Percentiles rank a stretch among this genome's conserved stretches.
These are phyloP conservation scores for Ophiothrix spiculata DNA, from an alignment of 35 echinoderm and acorn worm genomes.

Conservation along the genomic window DNA sequence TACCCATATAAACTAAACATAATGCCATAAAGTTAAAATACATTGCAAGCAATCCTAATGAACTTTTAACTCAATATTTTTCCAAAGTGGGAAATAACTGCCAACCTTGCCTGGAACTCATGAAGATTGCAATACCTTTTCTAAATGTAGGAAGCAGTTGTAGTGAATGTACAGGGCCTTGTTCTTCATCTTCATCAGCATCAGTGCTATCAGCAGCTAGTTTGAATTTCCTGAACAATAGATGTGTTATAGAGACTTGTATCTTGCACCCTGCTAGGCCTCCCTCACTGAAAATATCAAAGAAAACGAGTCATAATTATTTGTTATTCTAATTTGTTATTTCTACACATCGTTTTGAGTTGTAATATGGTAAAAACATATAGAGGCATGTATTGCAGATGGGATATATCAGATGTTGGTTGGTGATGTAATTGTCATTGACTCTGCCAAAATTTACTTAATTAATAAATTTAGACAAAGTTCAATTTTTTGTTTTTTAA, in stretches of 20 bases:
- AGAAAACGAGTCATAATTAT: neutral
- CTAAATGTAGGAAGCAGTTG: slow-evolving; percentile 6
- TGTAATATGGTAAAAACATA: no score
- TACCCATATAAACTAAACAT: neutral
- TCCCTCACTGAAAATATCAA: neutral
- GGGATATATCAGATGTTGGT: no score
- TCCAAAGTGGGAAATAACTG: neutral
- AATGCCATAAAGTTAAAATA: neutral
- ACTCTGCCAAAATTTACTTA: no score
- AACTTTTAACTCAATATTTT: neutral
- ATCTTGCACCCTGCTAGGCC: neutral
- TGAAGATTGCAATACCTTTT: neutral
- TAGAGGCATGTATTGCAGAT: no score
- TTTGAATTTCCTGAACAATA: slow-evolving; percentile 19
- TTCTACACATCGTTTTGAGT: no score
- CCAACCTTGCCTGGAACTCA: neutral
- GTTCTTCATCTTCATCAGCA: neutral
- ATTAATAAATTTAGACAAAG: no score
- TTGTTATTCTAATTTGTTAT: no score
- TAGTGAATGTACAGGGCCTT: slow-evolving; percentile 9
- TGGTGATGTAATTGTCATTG: no score
- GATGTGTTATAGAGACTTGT: slow-evolving; percentile 15
- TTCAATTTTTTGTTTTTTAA: no score
- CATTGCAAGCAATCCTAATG: neutral
- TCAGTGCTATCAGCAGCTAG: neutral